A percentile compares a stretch with the other conserved stretches of the same genome.
phyloP scores from a whole-genome alignment of 2,113 vertebrate genomes.

The Desmodus rotundus region DNA sequence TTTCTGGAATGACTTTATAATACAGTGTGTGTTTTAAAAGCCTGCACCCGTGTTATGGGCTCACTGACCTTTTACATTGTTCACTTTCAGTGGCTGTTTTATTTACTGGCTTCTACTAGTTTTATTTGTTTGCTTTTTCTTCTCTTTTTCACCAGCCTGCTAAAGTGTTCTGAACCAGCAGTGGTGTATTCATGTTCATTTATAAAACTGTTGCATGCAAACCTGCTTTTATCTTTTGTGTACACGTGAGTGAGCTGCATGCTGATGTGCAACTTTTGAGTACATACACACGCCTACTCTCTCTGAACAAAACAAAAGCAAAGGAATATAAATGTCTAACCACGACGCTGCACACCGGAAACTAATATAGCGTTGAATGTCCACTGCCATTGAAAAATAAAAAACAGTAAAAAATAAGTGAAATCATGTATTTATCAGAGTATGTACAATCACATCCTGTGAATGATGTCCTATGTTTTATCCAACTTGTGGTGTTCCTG shows the following conservation, averaged over 20 bases:
- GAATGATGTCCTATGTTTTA: neutral
- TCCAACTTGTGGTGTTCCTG: neutral
- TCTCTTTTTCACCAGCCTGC: neutral
- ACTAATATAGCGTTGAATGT: neutral
- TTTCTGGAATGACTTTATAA: conserved; percentile 20
- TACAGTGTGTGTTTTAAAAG: neutral
- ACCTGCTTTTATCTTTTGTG: conserved; percentile 45
- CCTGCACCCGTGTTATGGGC: neutral
- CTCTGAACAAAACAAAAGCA: neutral
- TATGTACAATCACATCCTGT: neutral
- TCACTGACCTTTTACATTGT: conserved; percentile 2
- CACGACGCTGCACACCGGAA: neutral
- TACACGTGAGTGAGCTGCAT: conserved; percentile 66
- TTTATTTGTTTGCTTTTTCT: conserved; percentile 25
- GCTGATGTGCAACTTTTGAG: conserved; percentile 52
- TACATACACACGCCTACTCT: neutral
- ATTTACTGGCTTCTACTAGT: conserved; percentile 8
- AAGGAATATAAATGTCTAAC: neutral
- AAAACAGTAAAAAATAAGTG: neutral
- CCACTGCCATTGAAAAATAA: neutral
- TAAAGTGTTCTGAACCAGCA: neutral
- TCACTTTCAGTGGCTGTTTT: conserved; percentile 17
- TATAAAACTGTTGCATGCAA: conserved; percentile 74
- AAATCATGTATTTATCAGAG: too few species aligned
- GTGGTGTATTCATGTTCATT: conserved; percentile 16